phyloP scores from a whole-genome alignment of 2,797 vertebrate genomes.

The Myiothlypis chrysogaster region DNA sequence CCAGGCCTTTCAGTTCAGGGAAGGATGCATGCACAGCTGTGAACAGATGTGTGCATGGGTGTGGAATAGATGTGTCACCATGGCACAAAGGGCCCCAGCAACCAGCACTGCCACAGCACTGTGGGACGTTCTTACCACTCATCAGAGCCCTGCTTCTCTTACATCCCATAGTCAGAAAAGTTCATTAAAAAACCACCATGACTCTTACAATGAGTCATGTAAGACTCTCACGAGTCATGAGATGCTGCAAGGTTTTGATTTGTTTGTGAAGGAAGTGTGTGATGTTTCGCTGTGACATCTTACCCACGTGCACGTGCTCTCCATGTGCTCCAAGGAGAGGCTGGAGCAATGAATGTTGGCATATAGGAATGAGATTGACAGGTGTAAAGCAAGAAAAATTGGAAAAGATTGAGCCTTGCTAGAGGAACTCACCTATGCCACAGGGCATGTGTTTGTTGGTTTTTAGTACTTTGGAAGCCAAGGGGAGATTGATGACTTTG shows the following conservation, averaged over 20 bases:
- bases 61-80: neutral
- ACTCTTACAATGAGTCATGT: neutral
- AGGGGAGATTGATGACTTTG: neutral
- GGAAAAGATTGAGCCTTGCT: neutral
- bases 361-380: neutral
- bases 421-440: neutral
- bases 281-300: neutral
- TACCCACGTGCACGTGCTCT: accelerated
- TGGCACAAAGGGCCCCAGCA: neutral
- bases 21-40: neutral
- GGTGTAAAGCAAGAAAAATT: neutral
- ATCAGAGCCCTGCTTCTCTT: neutral
- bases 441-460: neutral
- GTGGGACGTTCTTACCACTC: neutral
- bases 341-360: neutral
- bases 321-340: neutral
- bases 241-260: neutral
- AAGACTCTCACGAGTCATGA: too few species aligned
- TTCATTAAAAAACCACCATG: neutral
- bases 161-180: neutral
- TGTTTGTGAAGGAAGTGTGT: neutral
- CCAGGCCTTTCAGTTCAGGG: neutral
- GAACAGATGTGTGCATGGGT: neutral
- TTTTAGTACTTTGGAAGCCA: neutral
- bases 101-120: neutral